A percentile compares a stretch with the other conserved stretches of the same genome.
Conservation (phyloP, 1,140 invertebrate species). For the Ectropis grisescens region DNA sequence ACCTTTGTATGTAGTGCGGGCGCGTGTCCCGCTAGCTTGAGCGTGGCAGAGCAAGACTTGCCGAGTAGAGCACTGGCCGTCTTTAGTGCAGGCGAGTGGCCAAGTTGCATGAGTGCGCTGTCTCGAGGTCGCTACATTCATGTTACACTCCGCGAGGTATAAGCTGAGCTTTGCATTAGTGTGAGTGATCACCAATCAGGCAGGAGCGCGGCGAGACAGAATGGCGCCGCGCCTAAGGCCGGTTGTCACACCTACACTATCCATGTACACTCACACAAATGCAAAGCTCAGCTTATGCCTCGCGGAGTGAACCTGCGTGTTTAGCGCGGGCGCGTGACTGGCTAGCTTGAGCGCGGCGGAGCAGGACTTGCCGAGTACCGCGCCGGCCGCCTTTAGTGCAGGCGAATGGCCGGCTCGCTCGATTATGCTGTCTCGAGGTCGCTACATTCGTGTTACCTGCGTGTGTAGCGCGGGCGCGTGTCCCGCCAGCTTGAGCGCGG, state of each 20-base stretch:
- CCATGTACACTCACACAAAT: too few species aligned
- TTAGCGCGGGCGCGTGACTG: constrained; percentile 78
- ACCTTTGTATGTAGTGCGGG: constrained; percentile 40
- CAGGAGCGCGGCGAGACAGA: too few species aligned
- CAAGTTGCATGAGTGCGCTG: too few species aligned
- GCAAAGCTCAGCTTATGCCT: too few species aligned
- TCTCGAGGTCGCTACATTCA: too few species aligned
- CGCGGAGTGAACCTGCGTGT: constrained; percentile 79
- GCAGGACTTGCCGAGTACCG: constrained; percentile 89
- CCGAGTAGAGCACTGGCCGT: constrained; percentile 87
- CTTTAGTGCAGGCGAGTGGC: constrained; percentile 79
- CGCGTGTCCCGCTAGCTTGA: constrained; percentile 86
- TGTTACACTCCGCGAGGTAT: too few species aligned
- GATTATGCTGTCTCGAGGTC: too few species aligned
- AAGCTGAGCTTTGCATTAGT: too few species aligned
- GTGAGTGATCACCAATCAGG: too few species aligned
- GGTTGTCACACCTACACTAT: too few species aligned
- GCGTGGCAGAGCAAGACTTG: constrained; percentile 88
- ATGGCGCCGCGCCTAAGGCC: too few species aligned
- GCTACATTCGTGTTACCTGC: too few species aligned
- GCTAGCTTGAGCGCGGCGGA: constrained; percentile 87
- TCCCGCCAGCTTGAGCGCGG: background rate
- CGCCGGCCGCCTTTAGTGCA: constrained; percentile 82
- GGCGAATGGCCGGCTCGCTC: constrained; percentile 88
- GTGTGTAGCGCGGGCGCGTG: constrained; percentile 65